A percentile compares a stretch with the other conserved stretches of the same genome.
Evolutionary conservation across 2,888 invertebrate species (phyloP).

Genomic region (Exocentrus adspersus): DNA sequence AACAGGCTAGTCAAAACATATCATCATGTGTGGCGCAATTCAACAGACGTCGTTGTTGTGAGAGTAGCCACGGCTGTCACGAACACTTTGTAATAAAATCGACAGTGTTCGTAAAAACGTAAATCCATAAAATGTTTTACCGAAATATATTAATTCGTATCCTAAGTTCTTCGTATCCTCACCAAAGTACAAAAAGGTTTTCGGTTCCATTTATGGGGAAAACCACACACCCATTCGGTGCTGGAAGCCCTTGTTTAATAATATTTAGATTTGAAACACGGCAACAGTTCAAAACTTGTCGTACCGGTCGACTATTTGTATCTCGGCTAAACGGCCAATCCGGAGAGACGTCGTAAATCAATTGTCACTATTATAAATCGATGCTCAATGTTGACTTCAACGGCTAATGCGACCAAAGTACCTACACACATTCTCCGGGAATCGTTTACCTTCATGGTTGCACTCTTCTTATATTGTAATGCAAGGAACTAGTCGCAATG

Average conservation of each 20-base stretch:
- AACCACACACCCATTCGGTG: too few species aligned
- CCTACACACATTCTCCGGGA: conserved; percentile 63
- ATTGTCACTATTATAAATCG: conserved; percentile 65
- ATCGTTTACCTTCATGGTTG: conserved; percentile 60
- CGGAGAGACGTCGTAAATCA: conserved; percentile 61
- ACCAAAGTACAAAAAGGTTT: too few species aligned
- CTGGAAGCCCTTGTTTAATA: conserved; percentile 20
- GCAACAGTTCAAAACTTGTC: conserved; percentile 30
- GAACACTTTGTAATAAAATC: too few species aligned
- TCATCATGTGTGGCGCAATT: not conserved
- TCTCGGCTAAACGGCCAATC: conserved; percentile 55
- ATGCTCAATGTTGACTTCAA: conserved; percentile 62
- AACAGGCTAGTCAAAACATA: not conserved
- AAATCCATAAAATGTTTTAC: too few species aligned
- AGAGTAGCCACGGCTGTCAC: not conserved
- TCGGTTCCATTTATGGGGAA: too few species aligned
- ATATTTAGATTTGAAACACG: conserved; percentile 42
- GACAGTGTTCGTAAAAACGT: too few species aligned
- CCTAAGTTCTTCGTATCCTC: too few species aligned
- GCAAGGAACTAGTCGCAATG: conserved; percentile 24
- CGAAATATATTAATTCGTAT: too few species aligned
- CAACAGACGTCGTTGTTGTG: not conserved
- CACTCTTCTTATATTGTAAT: conserved; percentile 31
- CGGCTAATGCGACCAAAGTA: conserved; percentile 62
- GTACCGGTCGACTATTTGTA: conserved; percentile 40